Conservation (phyloP, 2,888 invertebrate genomes). For the Thymelicus acteon region DNA sequence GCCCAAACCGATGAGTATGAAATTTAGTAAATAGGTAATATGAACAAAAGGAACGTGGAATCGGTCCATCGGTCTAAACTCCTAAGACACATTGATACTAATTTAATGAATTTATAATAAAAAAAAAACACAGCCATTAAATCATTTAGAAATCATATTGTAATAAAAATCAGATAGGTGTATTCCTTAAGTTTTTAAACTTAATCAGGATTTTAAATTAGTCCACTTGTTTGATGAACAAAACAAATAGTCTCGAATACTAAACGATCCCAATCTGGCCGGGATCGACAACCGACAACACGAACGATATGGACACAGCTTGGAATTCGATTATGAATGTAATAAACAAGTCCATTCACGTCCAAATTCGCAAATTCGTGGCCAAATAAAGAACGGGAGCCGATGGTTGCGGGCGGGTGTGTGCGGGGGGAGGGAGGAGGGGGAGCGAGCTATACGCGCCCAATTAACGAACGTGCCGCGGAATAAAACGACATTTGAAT, state of each 20-base stretch:
- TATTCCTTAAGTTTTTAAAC: no score
- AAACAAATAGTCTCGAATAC: neutral
- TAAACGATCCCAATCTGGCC: neutral
- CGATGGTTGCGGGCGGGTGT: neutral
- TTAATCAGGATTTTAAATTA: neutral
- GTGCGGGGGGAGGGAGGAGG: neutral
- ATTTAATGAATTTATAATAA: no score
- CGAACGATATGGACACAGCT: conserved; percentile 3
- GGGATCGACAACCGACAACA: neutral
- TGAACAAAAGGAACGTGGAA: no score
- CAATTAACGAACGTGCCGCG: conserved; percentile 27
- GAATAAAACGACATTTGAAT: conserved; percentile 28
- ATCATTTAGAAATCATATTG: no score
- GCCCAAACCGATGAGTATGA: neutral
- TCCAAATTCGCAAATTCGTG: conserved; percentile 13
- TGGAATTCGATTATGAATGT: conserved; percentile 8
- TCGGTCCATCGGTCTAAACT: no score
- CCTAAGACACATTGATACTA: no score
- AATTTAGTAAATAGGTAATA: neutral
- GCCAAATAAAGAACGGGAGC: conserved; percentile 17
- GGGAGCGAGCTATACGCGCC: neutral
- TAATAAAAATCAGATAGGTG: neutral
- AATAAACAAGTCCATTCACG: conserved; percentile 12
- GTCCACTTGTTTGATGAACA: neutral
- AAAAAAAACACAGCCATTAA: no score